Percentiles rank a stretch among this genome's conserved stretches.
Conservation (phyloP, 2,888 invertebrate species). For the Drosophila imparisetae region DNA sequence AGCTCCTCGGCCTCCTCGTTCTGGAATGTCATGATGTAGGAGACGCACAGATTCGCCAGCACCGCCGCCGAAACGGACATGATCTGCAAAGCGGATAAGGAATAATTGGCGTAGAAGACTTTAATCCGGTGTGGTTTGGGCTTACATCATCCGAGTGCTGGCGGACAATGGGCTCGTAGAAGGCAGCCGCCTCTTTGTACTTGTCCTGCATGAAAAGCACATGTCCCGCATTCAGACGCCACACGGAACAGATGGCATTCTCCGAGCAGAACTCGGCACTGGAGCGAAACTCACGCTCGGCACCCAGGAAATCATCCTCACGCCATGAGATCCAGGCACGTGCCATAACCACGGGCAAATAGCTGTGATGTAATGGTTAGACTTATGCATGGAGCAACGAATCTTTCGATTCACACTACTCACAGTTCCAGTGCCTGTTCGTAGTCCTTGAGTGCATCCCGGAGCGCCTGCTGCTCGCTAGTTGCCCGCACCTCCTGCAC, state of each 20-base stretch:
- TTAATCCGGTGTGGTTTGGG: neutral
- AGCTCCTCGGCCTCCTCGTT: constrained; percentile 99
- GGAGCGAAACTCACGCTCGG: constrained; percentile 98
- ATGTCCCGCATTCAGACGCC: constrained; percentile 99
- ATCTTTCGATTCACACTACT: constrained; percentile 42
- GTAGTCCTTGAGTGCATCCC: constrained; percentile 95
- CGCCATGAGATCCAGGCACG: constrained; percentile 99
- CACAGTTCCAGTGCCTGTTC: constrained; percentile 92
- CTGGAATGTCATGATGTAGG: constrained; percentile 99
- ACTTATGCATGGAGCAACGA: neutral
- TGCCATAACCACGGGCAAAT: constrained; percentile 99
- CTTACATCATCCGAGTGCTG: constrained; percentile 94
- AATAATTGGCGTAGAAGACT: neutral
- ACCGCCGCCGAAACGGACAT: constrained; percentile 98
- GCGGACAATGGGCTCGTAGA: constrained; percentile 98
- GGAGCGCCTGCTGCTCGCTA: constrained; percentile 94
- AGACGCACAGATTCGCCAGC: constrained; percentile 98
- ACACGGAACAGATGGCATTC: constrained; percentile 90
- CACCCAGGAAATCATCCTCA: constrained; percentile 96
- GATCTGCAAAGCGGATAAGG: constrained; percentile 86
- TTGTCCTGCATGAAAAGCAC: constrained; percentile 99
- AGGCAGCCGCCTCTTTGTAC: constrained; percentile 98
- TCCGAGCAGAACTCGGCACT: constrained; percentile 99
- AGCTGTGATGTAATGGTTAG: constrained; percentile 86
- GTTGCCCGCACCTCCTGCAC: constrained; percentile 96